Evolutionary conservation across 2,113 vertebrate genomes (phyloP).

Genomic region (Petromus typicus): DNA sequence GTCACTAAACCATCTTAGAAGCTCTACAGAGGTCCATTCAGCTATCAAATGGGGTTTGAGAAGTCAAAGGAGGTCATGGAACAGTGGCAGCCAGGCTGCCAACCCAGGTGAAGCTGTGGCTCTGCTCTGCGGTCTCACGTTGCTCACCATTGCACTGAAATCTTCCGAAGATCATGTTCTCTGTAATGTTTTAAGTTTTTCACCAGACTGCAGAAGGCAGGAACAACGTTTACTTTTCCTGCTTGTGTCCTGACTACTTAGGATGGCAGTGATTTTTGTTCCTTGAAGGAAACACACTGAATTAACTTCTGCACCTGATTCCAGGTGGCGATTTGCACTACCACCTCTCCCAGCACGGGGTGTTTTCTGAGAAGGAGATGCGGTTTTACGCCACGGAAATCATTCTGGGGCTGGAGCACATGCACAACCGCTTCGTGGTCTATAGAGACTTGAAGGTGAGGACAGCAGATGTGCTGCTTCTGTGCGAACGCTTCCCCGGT

Average conservation of each 20-base stretch:
- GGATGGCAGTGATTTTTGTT: background rate
- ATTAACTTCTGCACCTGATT: background rate
- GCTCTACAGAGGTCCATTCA: rapidly evolving
- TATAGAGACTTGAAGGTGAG: constrained; percentile 98
- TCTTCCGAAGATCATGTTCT: background rate
- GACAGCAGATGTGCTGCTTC: background rate
- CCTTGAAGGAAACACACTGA: rapidly evolving
- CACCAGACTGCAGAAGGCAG: background rate
- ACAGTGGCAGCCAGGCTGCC: background rate
- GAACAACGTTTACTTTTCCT: background rate
- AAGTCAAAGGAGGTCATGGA: background rate
- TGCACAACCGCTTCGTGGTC: constrained; percentile 97
- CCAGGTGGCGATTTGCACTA: constrained; percentile 98
- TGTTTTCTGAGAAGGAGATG: constrained; percentile 99
- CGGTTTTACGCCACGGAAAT: constrained; percentile 98
- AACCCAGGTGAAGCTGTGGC: rapidly evolving
- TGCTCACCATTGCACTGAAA: rapidly evolving
- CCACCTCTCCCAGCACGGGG: constrained; percentile 98
- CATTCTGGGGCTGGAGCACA: constrained; percentile 97
- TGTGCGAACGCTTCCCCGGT: rapidly evolving
- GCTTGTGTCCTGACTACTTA: rapidly evolving
- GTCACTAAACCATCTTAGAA: background rate
- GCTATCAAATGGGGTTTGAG: background rate
- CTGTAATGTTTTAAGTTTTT: background rate
- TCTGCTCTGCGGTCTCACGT: background rate